Conservation (phyloP, 2,113 vertebrate genomes). For the Otocyon megalotis region DNA sequence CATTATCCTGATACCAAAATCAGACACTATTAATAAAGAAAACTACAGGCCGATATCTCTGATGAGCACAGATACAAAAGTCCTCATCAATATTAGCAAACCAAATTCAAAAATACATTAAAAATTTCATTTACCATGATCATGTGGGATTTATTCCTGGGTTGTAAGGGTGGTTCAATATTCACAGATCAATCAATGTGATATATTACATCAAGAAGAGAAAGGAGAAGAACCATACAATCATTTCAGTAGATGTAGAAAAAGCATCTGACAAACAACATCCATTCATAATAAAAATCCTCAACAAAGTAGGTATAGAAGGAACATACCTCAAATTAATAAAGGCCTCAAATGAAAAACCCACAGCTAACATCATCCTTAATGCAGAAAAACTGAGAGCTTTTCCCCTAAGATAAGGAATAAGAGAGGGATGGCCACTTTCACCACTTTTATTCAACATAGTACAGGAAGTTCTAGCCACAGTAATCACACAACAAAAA, state of each 20-base stretch:
- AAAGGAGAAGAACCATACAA: not conserved
- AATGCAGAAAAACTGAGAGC: not conserved
- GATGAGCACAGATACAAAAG: not conserved
- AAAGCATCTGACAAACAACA: not conserved
- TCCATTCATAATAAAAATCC: not conserved
- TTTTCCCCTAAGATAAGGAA: not conserved
- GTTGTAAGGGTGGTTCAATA: not conserved
- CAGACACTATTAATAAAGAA: not conserved
- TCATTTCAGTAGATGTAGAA: not conserved
- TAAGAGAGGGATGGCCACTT: too few relatives aligned
- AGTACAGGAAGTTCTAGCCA: not conserved
- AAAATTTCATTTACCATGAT: not conserved
- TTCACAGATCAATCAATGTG: not conserved
- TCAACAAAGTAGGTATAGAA: not conserved
- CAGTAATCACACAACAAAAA: not conserved
- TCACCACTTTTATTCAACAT: too few relatives aligned
- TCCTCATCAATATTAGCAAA: not conserved
- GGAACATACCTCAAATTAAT: not conserved
- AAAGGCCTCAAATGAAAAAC: not conserved
- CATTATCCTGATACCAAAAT: not conserved
- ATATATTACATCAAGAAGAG: not conserved
- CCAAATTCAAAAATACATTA: not conserved
- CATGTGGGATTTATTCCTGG: not conserved
- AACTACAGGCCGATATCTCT: not conserved
- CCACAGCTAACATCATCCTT: not conserved